Percentiles rank a stretch among this genome's conserved stretches.
These are phyloP conservation scores for Pollenia amentaria DNA, from an alignment of 2,888 invertebrate species.

Conservation along the genomic window DNA sequence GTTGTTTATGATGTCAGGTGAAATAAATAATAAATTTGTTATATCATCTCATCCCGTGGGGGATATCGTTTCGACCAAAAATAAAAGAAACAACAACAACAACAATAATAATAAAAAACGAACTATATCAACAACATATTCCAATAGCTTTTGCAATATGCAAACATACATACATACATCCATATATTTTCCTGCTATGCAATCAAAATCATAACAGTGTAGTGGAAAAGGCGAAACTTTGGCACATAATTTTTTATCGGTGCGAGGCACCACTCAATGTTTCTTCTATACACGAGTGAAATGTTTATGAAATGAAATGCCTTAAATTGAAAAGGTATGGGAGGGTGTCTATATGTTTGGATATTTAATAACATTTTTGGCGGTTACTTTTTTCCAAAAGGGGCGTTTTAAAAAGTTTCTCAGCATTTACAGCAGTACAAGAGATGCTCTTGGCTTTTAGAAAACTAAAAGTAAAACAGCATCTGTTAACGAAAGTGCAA, in stretches of 20 bases:
- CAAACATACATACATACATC: too few species aligned
- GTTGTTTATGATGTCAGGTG: conserved; percentile 84
- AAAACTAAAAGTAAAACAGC: conserved; percentile 47
- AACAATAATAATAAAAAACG: conserved; percentile 21
- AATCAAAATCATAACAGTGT: conserved; percentile 60
- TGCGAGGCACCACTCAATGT: conserved; percentile 36
- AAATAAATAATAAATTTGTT: conserved; percentile 85
- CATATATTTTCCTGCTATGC: conserved; percentile 18
- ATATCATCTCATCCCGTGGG: conserved; percentile 76
- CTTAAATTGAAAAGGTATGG: conserved; percentile 2
- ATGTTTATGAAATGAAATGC: conserved; percentile 65
- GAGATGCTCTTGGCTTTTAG: conserved; percentile 13
- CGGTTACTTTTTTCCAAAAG: conserved; percentile 45
- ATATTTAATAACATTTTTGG: conserved; percentile 59
- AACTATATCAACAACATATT: conserved; percentile 37
- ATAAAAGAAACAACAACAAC: conserved; percentile 31
- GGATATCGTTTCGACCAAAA: conserved; percentile 42
- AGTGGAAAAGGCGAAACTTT: conserved; percentile 71
- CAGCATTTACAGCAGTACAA: conserved; percentile 37
- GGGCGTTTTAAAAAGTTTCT: conserved; percentile 66
- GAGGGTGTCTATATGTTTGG: conserved; percentile 52
- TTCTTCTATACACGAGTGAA: conserved; percentile 7
- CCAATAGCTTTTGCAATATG: conserved; percentile 12
- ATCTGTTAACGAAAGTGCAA: conserved; percentile 68
- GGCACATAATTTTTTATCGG: conserved; percentile 70